Evolutionary conservation across 2,113 vertebrate genomes (phyloP), one percentile per base, ranked within the genome.

Genomic region (Archilochus colubris): DNA sequence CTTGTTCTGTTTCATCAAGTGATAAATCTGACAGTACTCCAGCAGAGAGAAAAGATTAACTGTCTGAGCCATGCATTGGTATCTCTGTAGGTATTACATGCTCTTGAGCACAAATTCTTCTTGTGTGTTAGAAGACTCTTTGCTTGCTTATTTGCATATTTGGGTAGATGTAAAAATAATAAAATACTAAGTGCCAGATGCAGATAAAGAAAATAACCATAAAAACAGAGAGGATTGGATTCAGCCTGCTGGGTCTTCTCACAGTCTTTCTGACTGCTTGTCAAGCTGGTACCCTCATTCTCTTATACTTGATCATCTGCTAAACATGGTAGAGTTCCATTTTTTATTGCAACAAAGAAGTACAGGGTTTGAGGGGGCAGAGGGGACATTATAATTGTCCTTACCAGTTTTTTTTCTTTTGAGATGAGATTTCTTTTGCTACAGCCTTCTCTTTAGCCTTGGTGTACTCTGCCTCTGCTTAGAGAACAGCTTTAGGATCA

Each of bases 371-470:
- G 31, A 43, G 44, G 25, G 19, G 23, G 14, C 61, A 23, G 61
- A 38, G 6, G 27, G 9, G 18, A 3, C 16, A 9, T 67, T 74
- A 14, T 74, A 30, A 51, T 83, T 61, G 46, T 23, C 81, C 76
- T 66, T 90, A 33, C 38, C 12, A 14, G 8, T 55, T 31, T 74
- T 50, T 78, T 58, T 36, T 12, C 12, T 75, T 87, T 55, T 79
- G 66, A 84, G 61, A 64, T 89, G 74, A 93, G 55, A 74, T 80
- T 95, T 82, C 50, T 87, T 93, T 93, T 64, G 33, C 40, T 90
- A 53, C 28, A 87, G 43, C 14, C 36, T 20, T 80, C 46, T 83
- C 82, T 91, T 95, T 85, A 89, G 94, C 76, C 55, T 80, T 27
- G 27, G 38, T 36, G 61, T 80, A 62, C 33, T 3, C 43, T 74